Evolutionary conservation across 1,140 invertebrate species (phyloP).

Genomic region (Dreissena polymorpha): DNA sequence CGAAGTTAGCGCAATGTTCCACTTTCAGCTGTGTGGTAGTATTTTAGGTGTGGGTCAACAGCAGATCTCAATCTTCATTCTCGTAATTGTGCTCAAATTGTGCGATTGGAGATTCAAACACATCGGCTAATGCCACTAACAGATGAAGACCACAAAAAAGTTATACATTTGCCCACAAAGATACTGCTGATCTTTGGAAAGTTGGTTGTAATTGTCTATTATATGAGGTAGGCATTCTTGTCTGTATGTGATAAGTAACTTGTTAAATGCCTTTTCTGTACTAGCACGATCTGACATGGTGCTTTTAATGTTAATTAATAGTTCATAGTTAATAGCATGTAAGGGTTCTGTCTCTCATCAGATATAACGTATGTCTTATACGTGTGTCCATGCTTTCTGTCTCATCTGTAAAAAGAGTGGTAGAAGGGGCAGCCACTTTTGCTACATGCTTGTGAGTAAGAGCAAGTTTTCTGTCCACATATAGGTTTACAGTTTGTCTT

Average conservation of each 20-base stretch:
- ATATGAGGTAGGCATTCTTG: constrained; percentile 33
- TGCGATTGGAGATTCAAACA: neutral
- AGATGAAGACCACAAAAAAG: constrained; percentile 36
- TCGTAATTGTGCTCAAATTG: constrained; percentile 26
- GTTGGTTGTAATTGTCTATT: constrained; percentile 26
- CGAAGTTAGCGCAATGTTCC: constrained; percentile 40
- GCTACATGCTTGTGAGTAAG: constrained; percentile 6
- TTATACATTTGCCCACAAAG: constrained; percentile 24
- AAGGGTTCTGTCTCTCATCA: constrained; percentile 16
- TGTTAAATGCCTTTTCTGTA: too few relatives aligned
- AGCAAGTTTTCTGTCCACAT: constrained; percentile 38
- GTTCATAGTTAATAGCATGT: constrained; percentile 36
- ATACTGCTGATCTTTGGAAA: constrained; percentile 27
- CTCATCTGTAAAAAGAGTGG: constrained; percentile 41
- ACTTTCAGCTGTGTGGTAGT: constrained; percentile 39
- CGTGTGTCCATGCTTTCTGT: constrained; percentile 44
- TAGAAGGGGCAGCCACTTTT: neutral
- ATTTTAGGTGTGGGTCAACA: neutral
- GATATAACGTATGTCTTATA: constrained; percentile 35
- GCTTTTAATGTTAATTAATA: constrained; percentile 49
- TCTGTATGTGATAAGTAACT: constrained; percentile 46
- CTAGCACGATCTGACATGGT: constrained; percentile 54
- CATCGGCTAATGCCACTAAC: constrained; percentile 51
- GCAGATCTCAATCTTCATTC: constrained; percentile 16
- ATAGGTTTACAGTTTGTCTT: constrained; percentile 1